These are phyloP conservation scores for Deroplatys truncata DNA, from an alignment of 2,888 invertebrate genomes.

Conservation along the genomic window DNA sequence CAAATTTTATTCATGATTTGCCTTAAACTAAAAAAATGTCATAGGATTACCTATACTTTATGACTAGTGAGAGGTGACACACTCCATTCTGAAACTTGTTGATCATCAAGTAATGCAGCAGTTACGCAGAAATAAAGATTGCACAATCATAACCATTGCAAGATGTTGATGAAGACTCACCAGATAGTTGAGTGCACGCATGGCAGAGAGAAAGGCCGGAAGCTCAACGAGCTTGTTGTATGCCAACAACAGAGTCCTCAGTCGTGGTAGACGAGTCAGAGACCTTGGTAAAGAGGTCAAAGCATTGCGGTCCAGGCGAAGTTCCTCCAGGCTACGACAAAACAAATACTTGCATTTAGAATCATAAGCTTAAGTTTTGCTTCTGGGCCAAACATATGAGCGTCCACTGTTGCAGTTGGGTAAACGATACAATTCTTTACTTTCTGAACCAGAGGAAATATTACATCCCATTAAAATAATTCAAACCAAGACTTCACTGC, in stretches of 20 bases:
- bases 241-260: slow-evolving; percentile 57
- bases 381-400: background rate
- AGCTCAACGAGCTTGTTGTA: slow-evolving; percentile 51
- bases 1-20: too few relatives aligned
- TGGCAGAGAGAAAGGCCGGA: slow-evolving; percentile 50
- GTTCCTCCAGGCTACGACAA: slow-evolving; percentile 62
- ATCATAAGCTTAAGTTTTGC: background rate
- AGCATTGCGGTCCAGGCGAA: slow-evolving; percentile 69
- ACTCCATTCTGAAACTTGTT: too few relatives aligned
- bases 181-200: slow-evolving; percentile 53
- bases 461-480: too few relatives aligned
- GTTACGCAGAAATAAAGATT: too few relatives aligned
- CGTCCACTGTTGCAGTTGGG: background rate
- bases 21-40: too few relatives aligned
- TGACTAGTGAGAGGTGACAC: too few relatives aligned
- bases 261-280: slow-evolving; percentile 52
- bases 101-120: too few relatives aligned
- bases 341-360: background rate
- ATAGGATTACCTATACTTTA: too few relatives aligned
- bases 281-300: slow-evolving; percentile 59
- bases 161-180: slow-evolving; percentile 42
- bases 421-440: too few relatives aligned
- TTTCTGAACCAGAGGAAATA: too few relatives aligned
- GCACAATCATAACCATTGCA: too few relatives aligned
- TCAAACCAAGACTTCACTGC: too few relatives aligned